Base-by-base conservation (phyloP, 2,888 invertebrate genomes). In the Pyrrhosoma nymphula region DNA sequence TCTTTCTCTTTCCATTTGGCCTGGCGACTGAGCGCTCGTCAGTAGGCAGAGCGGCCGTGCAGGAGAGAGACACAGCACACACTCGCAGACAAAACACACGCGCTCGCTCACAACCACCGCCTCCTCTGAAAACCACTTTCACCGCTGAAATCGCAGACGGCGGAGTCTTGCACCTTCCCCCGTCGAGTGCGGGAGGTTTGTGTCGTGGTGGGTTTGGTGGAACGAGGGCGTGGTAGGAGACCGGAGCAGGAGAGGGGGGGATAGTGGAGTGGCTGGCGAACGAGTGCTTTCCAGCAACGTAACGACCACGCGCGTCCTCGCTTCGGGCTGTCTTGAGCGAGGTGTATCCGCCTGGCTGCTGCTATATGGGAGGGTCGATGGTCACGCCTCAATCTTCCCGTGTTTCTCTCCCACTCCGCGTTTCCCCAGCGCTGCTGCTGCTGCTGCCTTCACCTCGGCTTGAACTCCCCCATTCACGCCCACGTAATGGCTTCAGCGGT, bases 281-380 rank as follows among this genome's bases (percentile, higher is more conserved):
- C 18, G 88, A 23, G 30, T 47, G 35, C 47, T 26, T 60, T 91
- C 30, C 56, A 47, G 47, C 47, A 35, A 91, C 91, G 91, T 39
- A 69, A 93, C 93, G 93, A 93, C 93, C 93, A 93, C 93, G 93
- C 93, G 47, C 35, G 93, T 93, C 93, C 93, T 93, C 93, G 93
- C 93, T 39, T 55, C 47, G 26, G 35, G 91, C 91, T 93, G 93
- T 69, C 93, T 93, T 93, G 93, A 93, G 93, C 47, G 93, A 93
- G 75, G 93, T 75, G 69, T 93, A 93, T 93, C 93, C 93, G 93
- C 69, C 93, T 93, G 47, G 47, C 89, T 47, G 60, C 20, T 47
- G 60, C 47, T 47, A 47, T 47, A 47, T 39, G 47, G 16, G 47
- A 56, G 55, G 89, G 89, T n/a, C 56, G 89, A 89, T 35, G 93